Evolutionary conservation across 1,140 invertebrate species (phyloP), one percentile per base, ranked within the genome.

Genomic region (Macrocentrus cingulum): DNA sequence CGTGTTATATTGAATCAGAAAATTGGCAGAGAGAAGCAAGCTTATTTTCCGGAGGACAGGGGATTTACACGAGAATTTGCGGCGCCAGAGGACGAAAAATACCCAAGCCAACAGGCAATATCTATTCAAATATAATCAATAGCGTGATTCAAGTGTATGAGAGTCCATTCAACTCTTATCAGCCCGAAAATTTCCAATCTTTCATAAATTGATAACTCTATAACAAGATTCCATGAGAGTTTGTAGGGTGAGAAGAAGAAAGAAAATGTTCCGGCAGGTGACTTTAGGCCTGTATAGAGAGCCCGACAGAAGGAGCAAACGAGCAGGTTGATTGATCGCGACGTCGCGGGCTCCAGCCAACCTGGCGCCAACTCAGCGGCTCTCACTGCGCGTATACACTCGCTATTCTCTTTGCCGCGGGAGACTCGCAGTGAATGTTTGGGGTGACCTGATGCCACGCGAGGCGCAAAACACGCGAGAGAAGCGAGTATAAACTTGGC

Each of bases 321-420:
- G 51, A 57, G 61, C 66, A 71, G 65, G 75, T 77, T 77, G 76
- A 77, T 79, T 79, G 74, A 77, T 79, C 74, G 76, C 68, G 64
- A 20, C 67, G 72, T 71, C 69, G n/a, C n/a, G 71, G 75, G 67
- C 72, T 73, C 71, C 71, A 72, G 74, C 67, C 75, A 68, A 77
- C 72, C 71, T 77, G 76, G 72, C 76, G 74, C 75, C 77, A 65
- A 50, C 19, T 44, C 62, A 74, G 70, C 50, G 70, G 60, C 63
- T 72, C 71, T 64, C 75, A 44, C 16, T 18, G 13, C 11, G 8
- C 16, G 25, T 29, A 29, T 5, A 29, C 4, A 9, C 9, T 5
- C 9, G 9, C 9, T 29, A 29, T 29, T 29, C 25, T n/a, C n/a
- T n/a, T n/a, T n/a, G n/a, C 9, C 11, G 22, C 20, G 8, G 11